Percentiles rank a stretch among this genome's conserved stretches.
These are phyloP conservation scores for Eilema sororculum DNA, from an alignment of 2,888 invertebrate species.

Conservation along the genomic window DNA sequence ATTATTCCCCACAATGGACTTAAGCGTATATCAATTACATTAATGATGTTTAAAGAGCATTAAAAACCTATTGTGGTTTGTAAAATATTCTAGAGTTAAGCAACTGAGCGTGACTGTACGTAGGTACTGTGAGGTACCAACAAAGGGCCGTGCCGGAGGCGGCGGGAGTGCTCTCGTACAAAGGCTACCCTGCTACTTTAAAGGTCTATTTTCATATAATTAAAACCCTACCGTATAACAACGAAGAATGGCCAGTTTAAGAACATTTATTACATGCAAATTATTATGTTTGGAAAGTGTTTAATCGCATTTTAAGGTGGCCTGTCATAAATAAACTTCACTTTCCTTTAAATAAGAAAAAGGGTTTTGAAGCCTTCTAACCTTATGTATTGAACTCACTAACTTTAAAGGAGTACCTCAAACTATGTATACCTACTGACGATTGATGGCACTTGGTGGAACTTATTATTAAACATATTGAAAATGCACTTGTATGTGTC, in stretches of 20 bases:
- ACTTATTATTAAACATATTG: too few relatives aligned
- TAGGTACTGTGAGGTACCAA: slow-evolving; percentile 31
- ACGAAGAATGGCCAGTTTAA: not conserved
- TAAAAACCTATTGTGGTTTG: too few relatives aligned
- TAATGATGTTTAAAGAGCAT: too few relatives aligned
- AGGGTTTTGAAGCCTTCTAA: too few relatives aligned
- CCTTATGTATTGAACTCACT: too few relatives aligned
- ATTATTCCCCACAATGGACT: too few relatives aligned
- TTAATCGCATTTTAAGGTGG: not conserved
- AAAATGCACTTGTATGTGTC: too few relatives aligned
- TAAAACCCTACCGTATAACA: slow-evolving; percentile 23
- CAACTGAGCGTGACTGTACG: not conserved
- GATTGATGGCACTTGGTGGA: too few relatives aligned
- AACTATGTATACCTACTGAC: too few relatives aligned
- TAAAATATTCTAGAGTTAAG: too few relatives aligned
- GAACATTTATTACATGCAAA: not conserved
- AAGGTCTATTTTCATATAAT: slow-evolving; percentile 43
- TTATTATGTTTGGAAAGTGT: not conserved
- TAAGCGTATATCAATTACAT: too few relatives aligned
- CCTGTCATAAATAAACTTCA: not conserved
- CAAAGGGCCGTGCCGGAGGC: slow-evolving; percentile 45
- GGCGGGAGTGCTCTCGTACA: slow-evolving; percentile 20
- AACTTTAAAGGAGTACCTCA: too few relatives aligned
- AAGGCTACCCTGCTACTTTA: slow-evolving; percentile 30
- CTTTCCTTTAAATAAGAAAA: not conserved